Evolutionary conservation across 2,888 invertebrate species (phyloP).

Genomic region (Elysia crispata): DNA sequence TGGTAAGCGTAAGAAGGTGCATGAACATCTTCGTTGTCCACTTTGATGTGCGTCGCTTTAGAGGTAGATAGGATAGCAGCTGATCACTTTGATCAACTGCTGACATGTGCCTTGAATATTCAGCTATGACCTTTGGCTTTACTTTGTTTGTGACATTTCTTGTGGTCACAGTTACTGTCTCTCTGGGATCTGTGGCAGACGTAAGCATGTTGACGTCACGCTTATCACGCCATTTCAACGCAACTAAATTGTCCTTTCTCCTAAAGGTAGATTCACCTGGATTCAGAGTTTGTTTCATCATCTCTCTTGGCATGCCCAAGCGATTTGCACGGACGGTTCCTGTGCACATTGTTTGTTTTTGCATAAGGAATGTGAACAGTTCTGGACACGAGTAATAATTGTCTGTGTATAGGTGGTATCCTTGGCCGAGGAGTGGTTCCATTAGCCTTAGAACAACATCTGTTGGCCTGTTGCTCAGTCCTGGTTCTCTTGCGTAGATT

Average conservation of each 20-base stretch:
- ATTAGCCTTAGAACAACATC: constrained; percentile 13
- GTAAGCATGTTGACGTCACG: background rate
- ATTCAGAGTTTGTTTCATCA: background rate
- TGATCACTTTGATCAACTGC: background rate
- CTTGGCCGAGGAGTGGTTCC: constrained; percentile 24
- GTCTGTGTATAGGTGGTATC: constrained; percentile 10
- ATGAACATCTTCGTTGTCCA: constrained; percentile 15
- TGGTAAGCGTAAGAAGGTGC: background rate
- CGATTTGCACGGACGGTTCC: background rate
- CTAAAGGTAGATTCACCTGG: background rate
- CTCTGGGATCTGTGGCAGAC: background rate
- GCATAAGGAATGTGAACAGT: background rate
- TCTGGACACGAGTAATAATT: background rate
- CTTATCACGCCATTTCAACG: background rate
- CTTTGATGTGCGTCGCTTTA: background rate
- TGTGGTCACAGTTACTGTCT: background rate
- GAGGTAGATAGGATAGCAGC: background rate
- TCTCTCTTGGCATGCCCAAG: background rate
- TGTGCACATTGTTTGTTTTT: background rate
- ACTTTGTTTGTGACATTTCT: background rate
- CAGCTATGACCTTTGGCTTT: background rate
- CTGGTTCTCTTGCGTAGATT: constrained; percentile 16
- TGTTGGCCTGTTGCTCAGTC: constrained; percentile 6
- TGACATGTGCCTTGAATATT: constrained; percentile 1
- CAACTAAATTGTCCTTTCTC: background rate